Evolutionary conservation across 2,797 vertebrate genomes (phyloP).

Genomic region (Sciurus vulgaris): DNA sequence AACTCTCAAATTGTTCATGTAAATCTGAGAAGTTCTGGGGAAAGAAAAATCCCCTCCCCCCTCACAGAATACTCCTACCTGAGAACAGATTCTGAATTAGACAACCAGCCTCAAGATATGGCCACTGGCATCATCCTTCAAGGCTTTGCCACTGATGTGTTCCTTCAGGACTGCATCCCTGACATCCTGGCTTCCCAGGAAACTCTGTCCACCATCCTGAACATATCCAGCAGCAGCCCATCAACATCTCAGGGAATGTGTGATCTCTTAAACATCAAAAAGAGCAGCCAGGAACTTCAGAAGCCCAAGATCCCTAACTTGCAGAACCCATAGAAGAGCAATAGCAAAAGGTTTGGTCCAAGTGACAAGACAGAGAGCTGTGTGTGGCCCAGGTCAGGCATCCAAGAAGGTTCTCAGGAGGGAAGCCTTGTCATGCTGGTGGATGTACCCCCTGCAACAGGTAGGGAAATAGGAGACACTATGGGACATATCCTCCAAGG

Average conservation of each 20-base stretch:
- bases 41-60: too few relatives aligned
- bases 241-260: not conserved
- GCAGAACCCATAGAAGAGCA: not conserved
- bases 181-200: not conserved
- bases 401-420: not conserved
- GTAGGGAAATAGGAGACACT: not conserved
- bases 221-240: not conserved
- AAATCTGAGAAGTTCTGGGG: not conserved
- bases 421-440: too few relatives aligned
- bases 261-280: not conserved
- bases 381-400: too few relatives aligned
- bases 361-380: not conserved
- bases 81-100: not conserved
- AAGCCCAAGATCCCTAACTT: not conserved
- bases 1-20: too few relatives aligned
- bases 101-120: not conserved
- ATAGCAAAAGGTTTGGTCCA: not conserved
- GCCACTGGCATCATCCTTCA: accelerated
- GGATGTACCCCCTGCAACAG: not conserved
- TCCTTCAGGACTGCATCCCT: not conserved
- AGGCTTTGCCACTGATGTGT: not conserved
- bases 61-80: not conserved
- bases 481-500: not conserved
- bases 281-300: not conserved
- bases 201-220: not conserved